These are phyloP conservation scores for Ceriagrion tenellum DNA, from an alignment of 2,888 invertebrate genomes.

Conservation along the genomic window DNA sequence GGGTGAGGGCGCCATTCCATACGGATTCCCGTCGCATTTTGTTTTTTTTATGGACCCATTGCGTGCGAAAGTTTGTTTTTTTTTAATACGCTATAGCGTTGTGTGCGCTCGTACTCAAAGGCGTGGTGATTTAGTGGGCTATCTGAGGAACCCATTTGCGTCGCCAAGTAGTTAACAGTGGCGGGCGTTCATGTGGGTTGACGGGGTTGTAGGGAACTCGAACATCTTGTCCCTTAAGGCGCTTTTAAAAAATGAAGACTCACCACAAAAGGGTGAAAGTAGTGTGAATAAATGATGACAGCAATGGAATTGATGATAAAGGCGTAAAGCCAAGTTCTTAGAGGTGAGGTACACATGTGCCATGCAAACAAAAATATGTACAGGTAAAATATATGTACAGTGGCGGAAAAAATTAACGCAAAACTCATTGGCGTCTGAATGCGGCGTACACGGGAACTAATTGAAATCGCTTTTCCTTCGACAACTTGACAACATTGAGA, in stretches of 20 bases:
- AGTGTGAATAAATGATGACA: not conserved
- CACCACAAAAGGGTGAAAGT: not conserved
- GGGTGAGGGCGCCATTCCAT: not conserved
- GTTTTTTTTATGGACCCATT: not conserved
- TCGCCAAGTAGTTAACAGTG: not conserved
- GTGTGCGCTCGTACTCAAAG: not conserved
- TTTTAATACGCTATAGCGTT: not conserved
- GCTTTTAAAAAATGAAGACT: not conserved
- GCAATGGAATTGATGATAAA: not conserved
- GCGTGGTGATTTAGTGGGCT: not conserved
- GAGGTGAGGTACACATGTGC: no score
- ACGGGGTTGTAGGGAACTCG: not conserved
- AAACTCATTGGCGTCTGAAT: no score
- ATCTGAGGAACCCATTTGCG: not conserved
- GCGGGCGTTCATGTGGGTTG: not conserved
- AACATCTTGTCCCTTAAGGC: not conserved
- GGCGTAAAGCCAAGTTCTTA: no score
- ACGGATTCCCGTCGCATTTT: not conserved
- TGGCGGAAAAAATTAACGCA: no score
- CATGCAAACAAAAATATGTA: no score
- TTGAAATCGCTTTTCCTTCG: no score
- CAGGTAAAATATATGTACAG: no score
- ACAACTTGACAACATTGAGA: no score
- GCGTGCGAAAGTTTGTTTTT: not conserved
- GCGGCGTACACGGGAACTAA: no score